These are phyloP conservation scores for Cylas formicarius DNA, from an alignment of 1,140 invertebrate genomes.

Conservation along the genomic window DNA sequence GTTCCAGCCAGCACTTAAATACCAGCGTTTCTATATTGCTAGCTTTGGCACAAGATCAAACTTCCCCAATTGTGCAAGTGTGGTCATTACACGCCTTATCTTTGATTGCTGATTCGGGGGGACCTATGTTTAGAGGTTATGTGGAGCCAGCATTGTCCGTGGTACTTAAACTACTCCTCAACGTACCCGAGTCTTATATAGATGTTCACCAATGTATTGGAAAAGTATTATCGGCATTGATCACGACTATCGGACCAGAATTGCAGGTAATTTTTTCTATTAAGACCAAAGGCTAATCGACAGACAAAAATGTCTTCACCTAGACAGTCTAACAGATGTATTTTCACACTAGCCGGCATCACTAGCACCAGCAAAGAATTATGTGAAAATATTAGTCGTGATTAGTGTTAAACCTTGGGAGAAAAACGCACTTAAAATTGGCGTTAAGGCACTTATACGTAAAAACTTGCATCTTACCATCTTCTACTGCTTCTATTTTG, in stretches of 20 bases:
- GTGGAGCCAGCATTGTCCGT: slow-evolving; percentile 90
- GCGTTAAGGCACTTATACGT: too few relatives aligned
- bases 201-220: slow-evolving; percentile 95
- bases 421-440: too few relatives aligned
- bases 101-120: slow-evolving; percentile 93
- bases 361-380: too few relatives aligned
- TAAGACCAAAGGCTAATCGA: too few relatives aligned
- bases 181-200: slow-evolving; percentile 79
- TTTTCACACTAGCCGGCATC: too few relatives aligned
- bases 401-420: too few relatives aligned
- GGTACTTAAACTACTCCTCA: slow-evolving; percentile 80
- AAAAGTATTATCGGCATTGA: slow-evolving; percentile 85
- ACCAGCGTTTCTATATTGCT: slow-evolving; percentile 90
- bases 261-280: slow-evolving; percentile 59
- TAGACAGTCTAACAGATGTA: too few relatives aligned
- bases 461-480: too few relatives aligned
- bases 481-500: too few relatives aligned
- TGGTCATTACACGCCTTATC: slow-evolving; percentile 95
- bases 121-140: slow-evolving; percentile 96
- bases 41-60: slow-evolving; percentile 87
- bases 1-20: slow-evolving; percentile 85
- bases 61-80: slow-evolving; percentile 85
- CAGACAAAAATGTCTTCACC: too few relatives aligned
- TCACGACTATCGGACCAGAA: slow-evolving; percentile 97
- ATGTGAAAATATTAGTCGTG: too few relatives aligned